Percentiles rank a stretch among this genome's conserved stretches.
phyloP scores from a whole-genome alignment of 2,113 vertebrate species.

The Seriola aureovittata region DNA sequence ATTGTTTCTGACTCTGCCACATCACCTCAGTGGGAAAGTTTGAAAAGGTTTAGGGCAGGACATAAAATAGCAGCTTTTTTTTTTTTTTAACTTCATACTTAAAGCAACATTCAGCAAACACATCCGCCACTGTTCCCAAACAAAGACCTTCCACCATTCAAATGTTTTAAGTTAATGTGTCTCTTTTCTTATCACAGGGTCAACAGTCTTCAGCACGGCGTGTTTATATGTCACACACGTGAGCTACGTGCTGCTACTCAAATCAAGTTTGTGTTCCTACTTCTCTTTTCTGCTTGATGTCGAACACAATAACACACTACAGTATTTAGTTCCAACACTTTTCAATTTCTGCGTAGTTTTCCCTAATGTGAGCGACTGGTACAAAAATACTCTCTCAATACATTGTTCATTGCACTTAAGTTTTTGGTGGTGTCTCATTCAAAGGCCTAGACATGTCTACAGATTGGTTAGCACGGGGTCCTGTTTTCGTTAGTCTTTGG shows the following conservation, averaged over 20 bases:
- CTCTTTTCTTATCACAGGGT: slow-evolving; percentile 42
- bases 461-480: slow-evolving; percentile 48
- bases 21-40: slow-evolving; percentile 37
- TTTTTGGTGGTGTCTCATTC: slow-evolving; percentile 62
- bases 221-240: slow-evolving; percentile 35
- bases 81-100: slow-evolving; percentile 59
- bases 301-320: slow-evolving; percentile 46
- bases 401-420: slow-evolving; percentile 77
- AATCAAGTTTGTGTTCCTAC: slow-evolving; percentile 27
- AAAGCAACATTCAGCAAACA: slow-evolving; percentile 75
- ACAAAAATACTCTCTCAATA: slow-evolving; percentile 74
- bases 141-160: slow-evolving; percentile 20
- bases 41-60: slow-evolving; percentile 26
- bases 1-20: slow-evolving; percentile 37
- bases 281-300: slow-evolving; percentile 27
- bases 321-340: slow-evolving; percentile 34
- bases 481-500: slow-evolving; percentile 66
- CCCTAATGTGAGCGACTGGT: slow-evolving; percentile 38
- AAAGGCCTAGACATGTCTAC: slow-evolving; percentile 43
- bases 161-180: slow-evolving; percentile 41
- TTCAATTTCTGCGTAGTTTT: slow-evolving; percentile 21
- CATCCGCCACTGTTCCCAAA: slow-evolving; percentile 50
- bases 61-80: slow-evolving; percentile 78
- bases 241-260: slow-evolving; percentile 39
- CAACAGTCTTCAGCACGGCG: slow-evolving; percentile 42